Conservation (phyloP, 1,140 invertebrate genomes). For the Agrypnia vestita region DNA sequence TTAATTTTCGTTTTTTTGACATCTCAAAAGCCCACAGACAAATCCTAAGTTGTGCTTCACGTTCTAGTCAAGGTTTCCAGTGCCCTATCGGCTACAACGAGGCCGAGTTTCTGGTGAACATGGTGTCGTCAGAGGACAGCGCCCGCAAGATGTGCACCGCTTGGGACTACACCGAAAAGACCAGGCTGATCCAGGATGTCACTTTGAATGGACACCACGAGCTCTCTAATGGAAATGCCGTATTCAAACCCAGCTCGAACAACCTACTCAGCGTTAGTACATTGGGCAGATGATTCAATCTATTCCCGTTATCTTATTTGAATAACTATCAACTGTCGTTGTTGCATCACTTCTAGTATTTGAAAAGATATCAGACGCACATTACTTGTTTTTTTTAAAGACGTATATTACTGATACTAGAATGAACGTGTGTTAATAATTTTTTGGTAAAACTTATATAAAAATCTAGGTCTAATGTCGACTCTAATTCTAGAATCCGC, state of each 20-base stretch:
- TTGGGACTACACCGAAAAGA: constrained; percentile 40
- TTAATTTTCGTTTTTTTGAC: too few species aligned
- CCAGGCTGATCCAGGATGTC: background rate
- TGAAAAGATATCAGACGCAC: too few species aligned
- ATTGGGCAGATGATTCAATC: constrained; percentile 63
- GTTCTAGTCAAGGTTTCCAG: constrained; percentile 67
- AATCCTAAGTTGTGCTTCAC: constrained; percentile 11
- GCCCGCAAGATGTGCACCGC: constrained; percentile 49
- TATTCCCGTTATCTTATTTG: too few species aligned
- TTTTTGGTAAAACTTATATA: too few species aligned
- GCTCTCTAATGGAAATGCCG: constrained; percentile 67
- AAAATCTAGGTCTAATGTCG: too few species aligned
- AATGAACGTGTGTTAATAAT: too few species aligned
- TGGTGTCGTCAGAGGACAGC: constrained; percentile 50
- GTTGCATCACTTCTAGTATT: too few species aligned
- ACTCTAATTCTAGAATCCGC: too few species aligned
- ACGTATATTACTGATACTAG: too few species aligned
- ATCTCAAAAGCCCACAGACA: too few species aligned
- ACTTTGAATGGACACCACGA: constrained; percentile 64
- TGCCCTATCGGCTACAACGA: constrained; percentile 82
- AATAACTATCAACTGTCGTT: too few species aligned
- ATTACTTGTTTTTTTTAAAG: too few species aligned
- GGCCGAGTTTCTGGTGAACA: constrained; percentile 80
- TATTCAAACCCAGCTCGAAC: constrained; percentile 68
- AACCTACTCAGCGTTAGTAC: constrained; percentile 73